phyloP scores from a whole-genome alignment of 2,113 vertebrate genomes.

The Hydropotes inermis region DNA sequence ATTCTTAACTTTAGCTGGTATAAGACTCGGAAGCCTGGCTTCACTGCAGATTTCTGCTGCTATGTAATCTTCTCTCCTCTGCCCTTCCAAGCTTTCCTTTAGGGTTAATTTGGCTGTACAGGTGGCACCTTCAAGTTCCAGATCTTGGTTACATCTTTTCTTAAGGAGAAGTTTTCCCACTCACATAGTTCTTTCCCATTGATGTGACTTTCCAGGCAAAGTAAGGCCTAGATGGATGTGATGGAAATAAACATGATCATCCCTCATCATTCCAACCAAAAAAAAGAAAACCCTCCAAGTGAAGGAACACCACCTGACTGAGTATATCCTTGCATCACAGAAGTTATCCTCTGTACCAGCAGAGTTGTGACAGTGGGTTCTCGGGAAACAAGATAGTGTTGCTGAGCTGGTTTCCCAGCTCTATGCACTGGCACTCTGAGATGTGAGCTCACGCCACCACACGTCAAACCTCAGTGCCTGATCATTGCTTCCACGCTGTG shows the following conservation, averaged over 20 bases:
- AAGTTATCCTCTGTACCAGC: conserved; percentile 96
- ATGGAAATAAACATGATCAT: conserved; percentile 95
- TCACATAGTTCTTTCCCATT: conserved; percentile 98
- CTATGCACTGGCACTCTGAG: conserved; percentile 93
- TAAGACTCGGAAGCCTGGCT: conserved; percentile 94
- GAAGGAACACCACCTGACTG: conserved; percentile 97
- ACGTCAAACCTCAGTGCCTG: conserved; percentile 92
- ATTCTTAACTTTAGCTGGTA: conserved; percentile 96
- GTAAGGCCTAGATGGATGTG: conserved; percentile 98
- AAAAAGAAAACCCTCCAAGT: conserved; percentile 87
- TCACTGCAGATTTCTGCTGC: conserved; percentile 98
- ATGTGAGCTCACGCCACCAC: conserved; percentile 89
- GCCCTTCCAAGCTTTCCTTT: conserved; percentile 99
- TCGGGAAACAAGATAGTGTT: conserved; percentile 95
- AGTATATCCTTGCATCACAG: conserved; percentile 98
- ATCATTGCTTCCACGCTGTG: conserved; percentile 92
- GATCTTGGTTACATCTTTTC: conserved; percentile 97
- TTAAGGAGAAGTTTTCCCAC: conserved; percentile 97
- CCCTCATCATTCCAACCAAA: conserved; percentile 98
- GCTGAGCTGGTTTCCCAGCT: conserved; percentile 94
- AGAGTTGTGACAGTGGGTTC: conserved; percentile 97
- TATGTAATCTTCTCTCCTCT: conserved; percentile 99
- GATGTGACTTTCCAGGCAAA: conserved; percentile 99
- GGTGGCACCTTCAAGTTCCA: conserved; percentile 97
- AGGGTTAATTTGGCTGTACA: conserved; percentile 97